A percentile compares a stretch with the other conserved stretches of the same genome.
phyloP scores from a whole-genome alignment of 2,113 vertebrate species.

The Pterocles orientalis region DNA sequence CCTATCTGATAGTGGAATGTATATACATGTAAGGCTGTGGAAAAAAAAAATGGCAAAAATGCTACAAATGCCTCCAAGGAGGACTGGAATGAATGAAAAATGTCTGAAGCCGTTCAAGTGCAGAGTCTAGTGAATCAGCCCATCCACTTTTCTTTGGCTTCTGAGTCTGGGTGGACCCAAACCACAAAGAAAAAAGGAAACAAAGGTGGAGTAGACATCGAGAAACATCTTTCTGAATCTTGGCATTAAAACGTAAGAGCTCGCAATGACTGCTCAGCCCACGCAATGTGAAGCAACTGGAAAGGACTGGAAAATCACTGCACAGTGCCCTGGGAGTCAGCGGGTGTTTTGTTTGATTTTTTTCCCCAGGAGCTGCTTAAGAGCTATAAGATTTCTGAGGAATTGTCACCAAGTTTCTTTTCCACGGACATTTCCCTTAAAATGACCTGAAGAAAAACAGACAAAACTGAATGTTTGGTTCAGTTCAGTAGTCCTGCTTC shows the following conservation, averaged over 20 bases:
- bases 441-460: neutral
- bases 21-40: neutral
- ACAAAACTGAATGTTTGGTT: accelerated
- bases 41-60: neutral
- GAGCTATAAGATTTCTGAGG: neutral
- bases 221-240: constrained; percentile 49
- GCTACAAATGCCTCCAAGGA: constrained; percentile 20
- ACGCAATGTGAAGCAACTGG: constrained; percentile 31
- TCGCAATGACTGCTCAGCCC: constrained; percentile 30
- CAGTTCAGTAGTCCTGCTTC: neutral
- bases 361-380: neutral
- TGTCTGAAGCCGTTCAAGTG: neutral
- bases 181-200: constrained; percentile 59
- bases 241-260: constrained; percentile 28
- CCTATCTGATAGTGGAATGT: neutral
- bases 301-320: constrained; percentile 47
- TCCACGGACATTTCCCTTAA: neutral
- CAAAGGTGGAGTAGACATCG: constrained; percentile 35
- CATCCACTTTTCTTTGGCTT: constrained; percentile 36
- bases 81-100: constrained; percentile 43
- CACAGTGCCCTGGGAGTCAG: neutral
- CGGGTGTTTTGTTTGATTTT: neutral
- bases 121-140: constrained; percentile 38
- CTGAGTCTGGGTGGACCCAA: constrained; percentile 39
- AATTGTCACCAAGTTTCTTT: neutral